phyloP scores from a whole-genome alignment of 2,888 invertebrate genomes.

The Nymphalis polychloros region DNA sequence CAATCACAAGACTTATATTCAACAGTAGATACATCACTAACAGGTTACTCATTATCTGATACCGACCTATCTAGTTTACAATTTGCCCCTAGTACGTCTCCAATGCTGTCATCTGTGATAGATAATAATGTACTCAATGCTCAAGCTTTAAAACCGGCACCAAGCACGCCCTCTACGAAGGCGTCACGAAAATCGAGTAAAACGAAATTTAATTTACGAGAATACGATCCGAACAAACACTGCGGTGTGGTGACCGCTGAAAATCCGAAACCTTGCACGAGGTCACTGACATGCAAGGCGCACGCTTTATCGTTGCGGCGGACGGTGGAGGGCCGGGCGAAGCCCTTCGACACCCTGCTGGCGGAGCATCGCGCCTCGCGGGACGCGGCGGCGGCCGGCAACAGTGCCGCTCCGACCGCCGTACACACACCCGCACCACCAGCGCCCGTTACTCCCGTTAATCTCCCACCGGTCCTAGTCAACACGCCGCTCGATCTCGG shows the following conservation, averaged over 20 bases:
- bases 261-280: conserved; percentile 87
- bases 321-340: conserved; percentile 86
- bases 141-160: conserved; percentile 53
- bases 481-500: conserved; percentile 64
- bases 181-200: conserved; percentile 65
- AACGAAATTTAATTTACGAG: conserved; percentile 80
- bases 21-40: conserved; percentile 53
- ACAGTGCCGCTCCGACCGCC: conserved; percentile 33
- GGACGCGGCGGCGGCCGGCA: conserved; percentile 62
- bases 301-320: conserved; percentile 86
- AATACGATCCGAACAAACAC: conserved; percentile 91
- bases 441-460: conserved; percentile 43
- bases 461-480: conserved; percentile 66
- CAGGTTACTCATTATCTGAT: conserved; percentile 62
- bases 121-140: conserved; percentile 51
- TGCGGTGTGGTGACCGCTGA: conserved; percentile 89
- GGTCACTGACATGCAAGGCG: conserved; percentile 88
- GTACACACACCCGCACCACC: conserved; percentile 41
- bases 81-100: conserved; percentile 67
- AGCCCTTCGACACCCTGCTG: conserved; percentile 88
- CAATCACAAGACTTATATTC: conserved; percentile 64
- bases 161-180: conserved; percentile 56
- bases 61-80: conserved; percentile 63
- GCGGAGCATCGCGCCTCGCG: conserved; percentile 87
- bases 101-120: conserved; percentile 57